Conservation (phyloP, 2,113 vertebrate genomes). For the Aptenodytes patagonicus region DNA sequence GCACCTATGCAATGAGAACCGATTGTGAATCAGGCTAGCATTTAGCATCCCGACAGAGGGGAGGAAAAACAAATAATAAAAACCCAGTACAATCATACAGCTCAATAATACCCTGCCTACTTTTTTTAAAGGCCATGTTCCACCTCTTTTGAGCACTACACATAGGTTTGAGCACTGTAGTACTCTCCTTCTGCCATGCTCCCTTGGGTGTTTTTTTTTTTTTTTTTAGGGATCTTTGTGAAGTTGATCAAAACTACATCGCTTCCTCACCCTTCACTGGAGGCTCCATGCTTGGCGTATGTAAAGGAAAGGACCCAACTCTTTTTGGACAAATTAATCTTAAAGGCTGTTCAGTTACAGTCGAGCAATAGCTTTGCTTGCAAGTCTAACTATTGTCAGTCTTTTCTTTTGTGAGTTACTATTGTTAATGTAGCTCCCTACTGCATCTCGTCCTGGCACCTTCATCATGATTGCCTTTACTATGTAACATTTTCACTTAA, state of each 20-base stretch:
- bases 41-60: neutral
- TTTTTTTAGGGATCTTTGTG: neutral
- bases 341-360: neutral
- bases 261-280: neutral
- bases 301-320: neutral
- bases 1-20: neutral
- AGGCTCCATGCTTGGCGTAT: neutral
- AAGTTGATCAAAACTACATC: neutral
- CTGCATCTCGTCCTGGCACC: neutral
- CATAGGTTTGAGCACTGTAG: no score
- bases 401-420: neutral
- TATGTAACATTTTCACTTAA: neutral
- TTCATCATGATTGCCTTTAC: neutral
- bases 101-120: accelerated
- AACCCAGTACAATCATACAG: neutral
- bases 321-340: neutral
- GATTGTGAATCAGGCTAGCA: neutral
- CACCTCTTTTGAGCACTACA: neutral
- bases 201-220: neutral
- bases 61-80: neutral
- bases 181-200: accelerated
- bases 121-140: neutral
- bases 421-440: neutral
- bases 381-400: neutral
- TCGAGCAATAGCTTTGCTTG: neutral